Evolutionary conservation across 2,888 invertebrate species (phyloP).

Genomic region (Brachypalpus laphriformis): DNA sequence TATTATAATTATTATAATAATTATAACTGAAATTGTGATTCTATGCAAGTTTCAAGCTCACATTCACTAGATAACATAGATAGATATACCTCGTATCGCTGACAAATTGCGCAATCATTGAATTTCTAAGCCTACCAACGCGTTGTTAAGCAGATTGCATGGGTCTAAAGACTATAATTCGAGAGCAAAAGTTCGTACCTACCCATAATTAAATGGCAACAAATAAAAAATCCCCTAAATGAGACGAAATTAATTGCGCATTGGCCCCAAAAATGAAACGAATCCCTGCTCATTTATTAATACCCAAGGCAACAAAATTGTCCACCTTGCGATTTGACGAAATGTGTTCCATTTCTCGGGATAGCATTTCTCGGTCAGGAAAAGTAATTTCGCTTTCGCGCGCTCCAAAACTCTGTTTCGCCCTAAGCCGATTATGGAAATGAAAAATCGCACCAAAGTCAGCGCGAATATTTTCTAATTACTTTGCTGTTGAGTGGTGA

Average conservation of each 20-base stretch:
- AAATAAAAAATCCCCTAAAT: constrained; percentile 18
- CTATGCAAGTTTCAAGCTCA: not conserved
- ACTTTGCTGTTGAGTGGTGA: constrained; percentile 54
- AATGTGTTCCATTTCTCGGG: constrained; percentile 45
- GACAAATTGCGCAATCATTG: constrained; percentile 18
- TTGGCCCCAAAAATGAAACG: constrained; percentile 4
- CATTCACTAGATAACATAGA: not conserved
- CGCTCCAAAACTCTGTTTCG: constrained; percentile 7
- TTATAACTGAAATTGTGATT: not conserved
- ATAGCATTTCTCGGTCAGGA: constrained; percentile 7
- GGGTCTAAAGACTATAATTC: not conserved
- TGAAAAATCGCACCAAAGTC: constrained; percentile 69
- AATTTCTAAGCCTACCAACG: constrained; percentile 25
- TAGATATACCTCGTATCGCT: not conserved
- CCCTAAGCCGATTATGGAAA: constrained; percentile 71
- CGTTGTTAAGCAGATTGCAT: constrained; percentile 21
- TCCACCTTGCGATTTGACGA: constrained; percentile 65
- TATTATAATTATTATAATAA: too few relatives aligned
- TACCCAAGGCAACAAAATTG: constrained; percentile 48
- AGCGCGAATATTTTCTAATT: constrained; percentile 71
- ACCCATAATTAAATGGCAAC: not conserved
- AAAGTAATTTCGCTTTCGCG: constrained; percentile 40
- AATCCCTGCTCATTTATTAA: constrained; percentile 38
- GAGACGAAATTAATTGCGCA: constrained; percentile 38
- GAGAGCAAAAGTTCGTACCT: not conserved